A percentile compares a stretch with the other conserved stretches of the same genome.
Evolutionary conservation across 1,140 invertebrate genomes (phyloP).

Genomic region (Oscheius sp.): DNA sequence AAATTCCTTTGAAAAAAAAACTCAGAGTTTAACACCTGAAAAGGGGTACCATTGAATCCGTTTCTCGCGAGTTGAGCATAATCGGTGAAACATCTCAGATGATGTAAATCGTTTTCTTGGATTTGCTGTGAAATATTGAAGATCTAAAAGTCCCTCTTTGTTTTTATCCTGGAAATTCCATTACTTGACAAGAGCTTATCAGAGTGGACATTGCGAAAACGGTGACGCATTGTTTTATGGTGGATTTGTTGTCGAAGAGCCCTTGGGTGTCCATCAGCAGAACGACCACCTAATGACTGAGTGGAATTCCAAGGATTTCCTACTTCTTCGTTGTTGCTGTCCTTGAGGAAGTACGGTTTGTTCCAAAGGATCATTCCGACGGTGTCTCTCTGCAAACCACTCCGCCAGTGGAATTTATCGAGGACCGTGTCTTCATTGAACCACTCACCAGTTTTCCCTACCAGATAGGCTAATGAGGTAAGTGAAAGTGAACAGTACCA

Average conservation of each 20-base stretch:
- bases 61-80: not conserved
- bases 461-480: too few species aligned
- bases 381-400: not conserved
- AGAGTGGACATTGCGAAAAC: not conserved
- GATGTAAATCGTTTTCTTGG: conserved; percentile 5
- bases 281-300: not conserved
- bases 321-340: not conserved
- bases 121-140: not conserved
- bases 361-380: not conserved
- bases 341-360: not conserved
- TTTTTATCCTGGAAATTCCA: too few species aligned
- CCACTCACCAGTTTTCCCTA: not conserved
- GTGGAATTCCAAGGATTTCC: not conserved
- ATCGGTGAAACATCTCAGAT: not conserved
- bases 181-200: conserved; percentile 54
- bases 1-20: too few species aligned
- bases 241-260: not conserved
- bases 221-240: not conserved
- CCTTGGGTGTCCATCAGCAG: conserved; percentile 3
- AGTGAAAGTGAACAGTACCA: too few species aligned
- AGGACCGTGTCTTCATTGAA: not conserved
- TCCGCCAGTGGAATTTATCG: conserved; percentile 3
- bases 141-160: not conserved
- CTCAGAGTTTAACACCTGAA: too few species aligned
- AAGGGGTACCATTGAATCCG: conserved; percentile 71